Percentiles rank a stretch among this genome's conserved stretches.
Conservation (phyloP, 64 coral and sea anemone genomes). For the Montipora efflorescens region DNA sequence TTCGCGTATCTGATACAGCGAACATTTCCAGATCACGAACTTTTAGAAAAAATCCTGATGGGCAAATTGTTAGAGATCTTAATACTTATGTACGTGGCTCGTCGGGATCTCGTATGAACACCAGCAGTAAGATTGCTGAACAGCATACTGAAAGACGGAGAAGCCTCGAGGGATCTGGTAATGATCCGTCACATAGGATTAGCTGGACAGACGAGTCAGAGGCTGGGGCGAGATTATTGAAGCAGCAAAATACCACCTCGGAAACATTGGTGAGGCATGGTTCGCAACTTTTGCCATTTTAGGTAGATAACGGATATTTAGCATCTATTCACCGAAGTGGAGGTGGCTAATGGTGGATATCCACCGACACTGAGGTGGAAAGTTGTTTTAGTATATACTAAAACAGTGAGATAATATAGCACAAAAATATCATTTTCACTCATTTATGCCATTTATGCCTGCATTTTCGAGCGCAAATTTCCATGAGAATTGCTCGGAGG, state of each 20-base stretch:
- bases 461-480: too few species aligned
- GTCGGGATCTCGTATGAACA: background rate
- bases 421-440: too few species aligned
- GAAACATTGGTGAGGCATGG: background rate
- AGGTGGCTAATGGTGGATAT: too few species aligned
- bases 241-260: background rate
- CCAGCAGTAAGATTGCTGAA: background rate
- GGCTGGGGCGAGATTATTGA: constrained; percentile 17
- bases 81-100: background rate
- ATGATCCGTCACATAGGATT: constrained; percentile 33
- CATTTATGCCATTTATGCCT: too few species aligned
- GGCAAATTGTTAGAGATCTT: constrained; percentile 22
- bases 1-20: background rate
- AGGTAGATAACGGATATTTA: too few species aligned
- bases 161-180: constrained; percentile 20
- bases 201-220: constrained; percentile 64
- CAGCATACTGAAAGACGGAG: constrained; percentile 7
- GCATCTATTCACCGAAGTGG: too few species aligned
- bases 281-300: background rate
- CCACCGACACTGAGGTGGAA: too few species aligned
- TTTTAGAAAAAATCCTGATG: constrained; percentile 45
- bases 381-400: too few species aligned
- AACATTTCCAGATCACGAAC: constrained; percentile 49
- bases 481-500: too few species aligned
- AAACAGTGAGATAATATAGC: too few species aligned